Conservation (phyloP, 2,113 vertebrate species). For the Miniopterus natalensis region DNA sequence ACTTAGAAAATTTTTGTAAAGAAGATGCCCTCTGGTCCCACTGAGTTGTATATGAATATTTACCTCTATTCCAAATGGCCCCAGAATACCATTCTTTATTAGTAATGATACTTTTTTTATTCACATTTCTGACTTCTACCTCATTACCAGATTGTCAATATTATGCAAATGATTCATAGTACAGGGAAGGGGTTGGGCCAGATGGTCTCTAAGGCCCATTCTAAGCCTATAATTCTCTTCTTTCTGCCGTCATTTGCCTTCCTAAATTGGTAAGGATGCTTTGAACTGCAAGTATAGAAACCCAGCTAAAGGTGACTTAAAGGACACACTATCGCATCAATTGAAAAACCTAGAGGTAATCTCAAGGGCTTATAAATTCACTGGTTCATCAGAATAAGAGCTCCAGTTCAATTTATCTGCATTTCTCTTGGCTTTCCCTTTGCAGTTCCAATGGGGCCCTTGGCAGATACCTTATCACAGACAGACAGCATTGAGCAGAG, state of each 20-base stretch:
- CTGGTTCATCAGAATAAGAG: background rate
- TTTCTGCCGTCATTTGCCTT: background rate
- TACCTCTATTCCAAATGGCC: constrained; percentile 2
- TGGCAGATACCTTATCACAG: background rate
- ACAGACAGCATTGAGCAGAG: background rate
- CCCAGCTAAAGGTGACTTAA: background rate
- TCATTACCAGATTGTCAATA: constrained; percentile 27
- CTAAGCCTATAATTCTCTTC: constrained; percentile 17
- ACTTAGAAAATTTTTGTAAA: background rate
- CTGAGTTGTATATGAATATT: background rate
- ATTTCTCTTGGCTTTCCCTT: background rate
- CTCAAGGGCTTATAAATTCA: background rate
- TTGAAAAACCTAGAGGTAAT: background rate
- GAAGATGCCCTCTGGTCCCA: background rate
- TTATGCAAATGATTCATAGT: background rate
- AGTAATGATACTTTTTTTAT: background rate
- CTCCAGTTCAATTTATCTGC: background rate
- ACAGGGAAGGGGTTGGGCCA: background rate
- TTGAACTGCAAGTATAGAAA: constrained; percentile 8
- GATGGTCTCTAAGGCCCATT: background rate
- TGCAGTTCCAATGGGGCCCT: background rate
- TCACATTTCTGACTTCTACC: background rate
- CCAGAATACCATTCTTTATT: background rate
- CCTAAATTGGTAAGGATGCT: background rate
- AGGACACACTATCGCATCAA: background rate